Conservation (phyloP, 2,888 invertebrate species). For the Marasmarcha lunaedactyla region DNA sequence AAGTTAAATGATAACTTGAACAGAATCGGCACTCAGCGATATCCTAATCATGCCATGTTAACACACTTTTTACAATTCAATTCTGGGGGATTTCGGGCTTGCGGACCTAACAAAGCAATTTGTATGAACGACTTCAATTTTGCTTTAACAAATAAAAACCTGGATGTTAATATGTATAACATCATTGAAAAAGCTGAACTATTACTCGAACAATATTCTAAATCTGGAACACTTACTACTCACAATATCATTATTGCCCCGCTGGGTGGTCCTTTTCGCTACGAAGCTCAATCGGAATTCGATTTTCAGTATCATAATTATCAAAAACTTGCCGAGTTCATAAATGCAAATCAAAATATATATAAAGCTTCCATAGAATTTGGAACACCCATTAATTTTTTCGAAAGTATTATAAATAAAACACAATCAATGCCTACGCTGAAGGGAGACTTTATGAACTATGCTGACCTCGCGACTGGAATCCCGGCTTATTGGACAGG, state of each 20-base stretch:
- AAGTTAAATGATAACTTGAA: conserved; percentile 34
- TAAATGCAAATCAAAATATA: conserved; percentile 79
- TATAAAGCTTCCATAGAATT: conserved; percentile 83
- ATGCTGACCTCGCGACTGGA: conserved; percentile 89
- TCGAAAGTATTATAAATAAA: conserved; percentile 75
- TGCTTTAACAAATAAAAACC: conserved; percentile 79
- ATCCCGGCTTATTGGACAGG: conserved; percentile 96
- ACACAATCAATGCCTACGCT: conserved; percentile 75
- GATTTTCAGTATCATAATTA: conserved; percentile 95
- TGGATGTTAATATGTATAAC: conserved; percentile 84
- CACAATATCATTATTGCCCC: conserved; percentile 94
- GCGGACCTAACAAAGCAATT: conserved; percentile 38
- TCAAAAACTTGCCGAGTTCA: conserved; percentile 85
- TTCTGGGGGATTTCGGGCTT: conserved; percentile 40
- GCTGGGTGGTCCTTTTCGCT: conserved; percentile 92
- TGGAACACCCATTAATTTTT: conserved; percentile 92
- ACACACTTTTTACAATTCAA: conserved; percentile 51
- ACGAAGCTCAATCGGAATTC: conserved; percentile 89
- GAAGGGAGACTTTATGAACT: conserved; percentile 95
- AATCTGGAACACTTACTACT: conserved; percentile 86
- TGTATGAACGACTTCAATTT: conserved; percentile 67
- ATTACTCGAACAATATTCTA: conserved; percentile 88
- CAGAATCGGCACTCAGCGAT: conserved; percentile 39
- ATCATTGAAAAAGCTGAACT: conserved; percentile 86
- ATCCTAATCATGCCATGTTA: conserved; percentile 38